phyloP scores from a whole-genome alignment of 2,888 invertebrate genomes.

The Drosophila trichaetosa region DNA sequence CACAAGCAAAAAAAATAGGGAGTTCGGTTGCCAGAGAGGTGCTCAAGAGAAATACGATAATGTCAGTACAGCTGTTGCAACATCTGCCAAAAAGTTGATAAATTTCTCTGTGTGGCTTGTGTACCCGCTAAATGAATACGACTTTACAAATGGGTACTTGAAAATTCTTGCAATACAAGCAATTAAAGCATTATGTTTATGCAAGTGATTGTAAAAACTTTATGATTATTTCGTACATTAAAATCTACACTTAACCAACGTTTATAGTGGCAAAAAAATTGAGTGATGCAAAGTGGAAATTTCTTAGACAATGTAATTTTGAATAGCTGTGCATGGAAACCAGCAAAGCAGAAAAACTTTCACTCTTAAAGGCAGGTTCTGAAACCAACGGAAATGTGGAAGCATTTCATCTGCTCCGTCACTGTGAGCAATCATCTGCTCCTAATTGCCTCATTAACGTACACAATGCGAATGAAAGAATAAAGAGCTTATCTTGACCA shows the following conservation, averaged over 20 bases:
- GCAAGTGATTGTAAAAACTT: background rate
- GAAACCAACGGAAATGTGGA: background rate
- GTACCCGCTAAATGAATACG: constrained; percentile 26
- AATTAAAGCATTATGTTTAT: background rate
- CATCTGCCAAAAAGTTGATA: constrained; percentile 26
- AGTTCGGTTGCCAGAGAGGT: background rate
- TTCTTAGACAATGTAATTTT: constrained; percentile 18
- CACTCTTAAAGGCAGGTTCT: constrained; percentile 25
- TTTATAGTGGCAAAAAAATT: constrained; percentile 1
- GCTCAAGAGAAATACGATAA: constrained; percentile 1
- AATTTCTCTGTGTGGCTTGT: constrained; percentile 19
- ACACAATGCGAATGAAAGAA: constrained; percentile 26
- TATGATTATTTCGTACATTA: background rate
- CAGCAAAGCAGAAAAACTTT: constrained; percentile 40
- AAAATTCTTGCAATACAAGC: background rate
- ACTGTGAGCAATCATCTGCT: constrained; percentile 46
- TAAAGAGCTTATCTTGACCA: constrained; percentile 40
- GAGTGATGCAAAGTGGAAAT: constrained; percentile 9
- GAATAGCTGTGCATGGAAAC: constrained; percentile 14
- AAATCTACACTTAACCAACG: background rate
- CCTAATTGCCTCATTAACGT: constrained; percentile 63
- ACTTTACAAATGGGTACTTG: constrained; percentile 3
- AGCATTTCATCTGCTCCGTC: constrained; percentile 33
- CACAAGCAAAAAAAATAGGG: background rate
- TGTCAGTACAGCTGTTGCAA: constrained; percentile 25